Conservation (phyloP, 30 jellyfish, hydroid and myxozoan genomes). For the Hydra vulgaris region DNA sequence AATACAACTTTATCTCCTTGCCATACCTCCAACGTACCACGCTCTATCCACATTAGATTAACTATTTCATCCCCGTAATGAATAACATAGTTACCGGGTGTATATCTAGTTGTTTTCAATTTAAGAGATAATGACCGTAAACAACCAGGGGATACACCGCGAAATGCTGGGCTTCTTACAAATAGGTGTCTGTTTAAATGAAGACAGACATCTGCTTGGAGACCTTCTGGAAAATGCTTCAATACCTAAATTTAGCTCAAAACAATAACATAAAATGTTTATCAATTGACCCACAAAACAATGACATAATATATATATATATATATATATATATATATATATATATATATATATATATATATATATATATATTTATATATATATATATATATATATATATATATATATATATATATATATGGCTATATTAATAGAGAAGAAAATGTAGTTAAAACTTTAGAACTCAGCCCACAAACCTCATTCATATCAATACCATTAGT, state of each 20-base stretch:
- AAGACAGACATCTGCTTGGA: conserved; percentile 89
- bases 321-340: too few species aligned
- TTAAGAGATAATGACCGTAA: conserved; percentile 84
- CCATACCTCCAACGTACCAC: conserved; percentile 96
- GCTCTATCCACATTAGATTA: conserved; percentile 89
- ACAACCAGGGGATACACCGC: conserved; percentile 94
- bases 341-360: too few species aligned
- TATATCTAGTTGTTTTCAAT: conserved; percentile 81
- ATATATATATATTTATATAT: too few species aligned
- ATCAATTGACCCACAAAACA: too few species aligned
- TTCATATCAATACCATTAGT: conserved; percentile 96
- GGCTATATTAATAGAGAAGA: neutral
- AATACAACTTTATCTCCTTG: conserved; percentile 81
- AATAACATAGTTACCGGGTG: conserved; percentile 95
- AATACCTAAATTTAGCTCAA: too few species aligned
- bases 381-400: too few species aligned
- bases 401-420: too few species aligned
- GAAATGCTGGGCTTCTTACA: conserved; percentile 69
- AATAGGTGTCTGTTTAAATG: conserved; percentile 81
- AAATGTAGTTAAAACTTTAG: too few species aligned
- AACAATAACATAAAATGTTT: too few species aligned
- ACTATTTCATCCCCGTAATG: conserved; percentile 91
- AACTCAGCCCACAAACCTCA: conserved; percentile 79
- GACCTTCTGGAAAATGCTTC: conserved; percentile 92
- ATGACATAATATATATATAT: too few species aligned